Evolutionary conservation across 1,140 invertebrate genomes (phyloP), one percentile per base, ranked within the genome.

Genomic region (Charaxes varanes): DNA sequence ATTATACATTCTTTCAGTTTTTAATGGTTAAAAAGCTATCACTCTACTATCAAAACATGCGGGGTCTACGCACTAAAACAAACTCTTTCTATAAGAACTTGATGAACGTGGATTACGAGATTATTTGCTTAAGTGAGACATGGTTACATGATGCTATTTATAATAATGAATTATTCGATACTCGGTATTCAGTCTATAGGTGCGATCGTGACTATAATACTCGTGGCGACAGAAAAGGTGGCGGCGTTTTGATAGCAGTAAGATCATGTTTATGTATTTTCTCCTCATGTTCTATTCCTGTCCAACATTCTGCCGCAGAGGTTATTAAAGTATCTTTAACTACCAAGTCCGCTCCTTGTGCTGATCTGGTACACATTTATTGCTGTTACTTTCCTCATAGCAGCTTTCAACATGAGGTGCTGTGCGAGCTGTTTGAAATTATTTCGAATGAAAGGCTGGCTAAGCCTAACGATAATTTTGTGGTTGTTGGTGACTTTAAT

Each of bases 131-230:
- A 10, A 30, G 28, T 31, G 28, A 31, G 13, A 31, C 28, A 12
- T 31, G 28, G 28, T 31, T 31, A 14, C 28, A 31, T n/a, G 28
- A 31, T 31, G 28, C 15, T 15, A 31, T 31, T 7, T 31, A 15
- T 16, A 7, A 31, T 31, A 16, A 12, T 16, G 28, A 31, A 15
- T 31, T 31, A 15, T 31, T 31, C 13, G 28, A 31, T 7, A 15
- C 28, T 1, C 28, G 28, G 28, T 31, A 31, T 14, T 31, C 28
- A 7, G 28, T 31, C 6, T 31, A 31, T 31, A 31, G 14, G 16
- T 15, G n/a, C n/a, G 13, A 31, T 7, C 14, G 28, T 2, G 28
- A 31, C 28, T 31, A 31, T 31, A 14, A 5, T 8, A 15, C n/a
- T 12, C 28, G 28, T 31, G 28, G 13, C 14, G 28, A 15, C 13